A percentile compares a stretch with the other conserved stretches of the same genome.
Conservation (phyloP, 1,140 invertebrate genomes). For the Caenorhabditis briggsae region DNA sequence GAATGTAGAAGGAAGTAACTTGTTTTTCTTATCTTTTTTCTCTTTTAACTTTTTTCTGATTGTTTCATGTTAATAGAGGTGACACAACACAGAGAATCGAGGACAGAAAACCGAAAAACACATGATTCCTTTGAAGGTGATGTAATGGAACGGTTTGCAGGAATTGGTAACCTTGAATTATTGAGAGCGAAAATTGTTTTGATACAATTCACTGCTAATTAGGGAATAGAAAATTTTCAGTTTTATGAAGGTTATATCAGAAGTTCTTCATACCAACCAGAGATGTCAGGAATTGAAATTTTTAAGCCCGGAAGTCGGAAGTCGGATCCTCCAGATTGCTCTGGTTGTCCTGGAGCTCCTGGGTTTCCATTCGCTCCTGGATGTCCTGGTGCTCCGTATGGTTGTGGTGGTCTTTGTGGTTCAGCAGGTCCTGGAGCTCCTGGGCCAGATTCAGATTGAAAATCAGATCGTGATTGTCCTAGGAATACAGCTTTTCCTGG, state of each 20-base stretch:
- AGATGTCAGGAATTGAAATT: too few species aligned
- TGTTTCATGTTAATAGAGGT: not conserved
- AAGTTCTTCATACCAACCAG: too few species aligned
- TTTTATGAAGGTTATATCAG: too few species aligned
- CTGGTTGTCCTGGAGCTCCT: conserved; percentile 60
- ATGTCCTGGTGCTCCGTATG: conserved; percentile 57
- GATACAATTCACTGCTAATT: too few species aligned
- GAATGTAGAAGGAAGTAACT: conserved; percentile 8
- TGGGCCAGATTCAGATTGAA: conserved; percentile 46
- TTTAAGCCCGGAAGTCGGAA: too few species aligned
- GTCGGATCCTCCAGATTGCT: not conserved
- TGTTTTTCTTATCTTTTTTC: not conserved
- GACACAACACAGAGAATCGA: conserved; percentile 2
- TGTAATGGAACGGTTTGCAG: not conserved
- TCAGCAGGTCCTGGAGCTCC: conserved; percentile 49
- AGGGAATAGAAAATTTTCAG: too few species aligned
- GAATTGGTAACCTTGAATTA: not conserved
- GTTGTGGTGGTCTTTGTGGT: conserved; percentile 61
- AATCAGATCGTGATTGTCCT: conserved; percentile 57
- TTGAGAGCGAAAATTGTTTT: not conserved
- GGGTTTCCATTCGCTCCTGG: conserved; percentile 52
- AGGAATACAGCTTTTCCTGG: conserved; percentile 62
- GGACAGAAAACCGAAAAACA: not conserved
- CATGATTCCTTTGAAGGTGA: not conserved
- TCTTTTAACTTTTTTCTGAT: not conserved